Evolutionary conservation across 1,140 invertebrate species (phyloP).

Genomic region (Oncopodura yosiiana): DNA sequence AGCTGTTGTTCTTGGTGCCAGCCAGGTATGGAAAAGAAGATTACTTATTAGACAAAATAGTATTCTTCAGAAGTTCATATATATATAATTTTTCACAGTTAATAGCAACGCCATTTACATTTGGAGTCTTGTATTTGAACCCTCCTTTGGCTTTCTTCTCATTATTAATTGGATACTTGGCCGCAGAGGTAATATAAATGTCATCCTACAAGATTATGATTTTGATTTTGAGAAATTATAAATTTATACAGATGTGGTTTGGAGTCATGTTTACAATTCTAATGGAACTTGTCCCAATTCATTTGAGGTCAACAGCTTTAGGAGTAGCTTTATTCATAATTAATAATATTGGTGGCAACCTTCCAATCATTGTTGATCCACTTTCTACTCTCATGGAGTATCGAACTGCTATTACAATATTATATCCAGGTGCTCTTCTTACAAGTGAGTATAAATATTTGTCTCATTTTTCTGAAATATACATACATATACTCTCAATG

Average conservation of each 20-base stretch:
- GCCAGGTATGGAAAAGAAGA: conserved; percentile 47
- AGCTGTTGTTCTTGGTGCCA: conserved; percentile 69
- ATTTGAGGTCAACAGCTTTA: conserved; percentile 68
- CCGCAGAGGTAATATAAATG: conserved; percentile 50
- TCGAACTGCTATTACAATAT: conserved; percentile 69
- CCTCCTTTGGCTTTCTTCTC: conserved; percentile 77
- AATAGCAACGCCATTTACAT: conserved; percentile 75
- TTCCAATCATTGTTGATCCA: conserved; percentile 76
- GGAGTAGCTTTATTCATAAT: conserved; percentile 80
- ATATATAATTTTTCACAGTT: conserved; percentile 48
- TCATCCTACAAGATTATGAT: not conserved
- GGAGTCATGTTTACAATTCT: conserved; percentile 80
- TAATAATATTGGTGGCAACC: conserved; percentile 86
- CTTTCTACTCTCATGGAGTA: conserved; percentile 69
- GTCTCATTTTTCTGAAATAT: not conserved
- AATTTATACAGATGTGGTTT: conserved; percentile 61
- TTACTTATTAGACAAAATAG: too few species aligned
- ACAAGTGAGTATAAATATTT: conserved; percentile 55
- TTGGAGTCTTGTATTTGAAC: conserved; percentile 73
- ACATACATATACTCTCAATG: not conserved
- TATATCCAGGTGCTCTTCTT: conserved; percentile 73
- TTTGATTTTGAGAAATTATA: conserved; percentile 2
- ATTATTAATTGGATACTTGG: conserved; percentile 71
- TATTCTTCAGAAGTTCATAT: not conserved
- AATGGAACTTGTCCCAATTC: conserved; percentile 72